phyloP scores from a whole-genome alignment of 2,113 vertebrate species.

The Sprattus sprattus region DNA sequence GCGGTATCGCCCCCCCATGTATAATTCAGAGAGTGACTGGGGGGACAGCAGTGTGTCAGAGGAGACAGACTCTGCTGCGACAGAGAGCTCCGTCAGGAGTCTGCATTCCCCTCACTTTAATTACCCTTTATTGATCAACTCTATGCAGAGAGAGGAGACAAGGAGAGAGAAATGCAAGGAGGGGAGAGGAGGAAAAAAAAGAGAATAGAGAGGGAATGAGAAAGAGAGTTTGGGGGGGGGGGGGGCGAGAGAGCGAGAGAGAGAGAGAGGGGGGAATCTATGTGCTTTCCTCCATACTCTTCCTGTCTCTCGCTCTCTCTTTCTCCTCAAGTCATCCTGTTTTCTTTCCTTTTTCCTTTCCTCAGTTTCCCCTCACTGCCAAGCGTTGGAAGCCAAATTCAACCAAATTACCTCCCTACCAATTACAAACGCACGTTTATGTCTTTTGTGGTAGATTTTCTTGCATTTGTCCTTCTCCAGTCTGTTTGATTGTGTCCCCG shows the following conservation, averaged over 20 bases:
- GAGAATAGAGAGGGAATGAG: neutral
- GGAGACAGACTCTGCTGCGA: conserved; percentile 37
- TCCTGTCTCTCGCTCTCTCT: neutral
- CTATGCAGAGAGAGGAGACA: neutral
- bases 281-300: neutral
- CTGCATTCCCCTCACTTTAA: conserved; percentile 36
- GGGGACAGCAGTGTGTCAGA: conserved; percentile 40
- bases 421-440: neutral
- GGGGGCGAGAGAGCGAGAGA: neutral
- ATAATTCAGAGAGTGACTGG: conserved; percentile 38
- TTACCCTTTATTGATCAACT: conserved; percentile 33
- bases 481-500: conserved; percentile 14
- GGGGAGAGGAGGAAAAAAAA: neutral
- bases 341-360: neutral
- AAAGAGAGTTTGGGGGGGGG: no score
- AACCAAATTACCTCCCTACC: neutral
- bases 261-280: neutral
- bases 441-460: neutral
- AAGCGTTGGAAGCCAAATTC: neutral
- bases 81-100: conserved; percentile 34
- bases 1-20: neutral
- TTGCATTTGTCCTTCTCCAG: neutral
- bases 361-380: neutral
- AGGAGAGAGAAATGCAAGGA: neutral
- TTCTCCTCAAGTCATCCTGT: neutral